Conservation (phyloP, 2,797 vertebrate genomes). For the Toxotes lorentzi region DNA sequence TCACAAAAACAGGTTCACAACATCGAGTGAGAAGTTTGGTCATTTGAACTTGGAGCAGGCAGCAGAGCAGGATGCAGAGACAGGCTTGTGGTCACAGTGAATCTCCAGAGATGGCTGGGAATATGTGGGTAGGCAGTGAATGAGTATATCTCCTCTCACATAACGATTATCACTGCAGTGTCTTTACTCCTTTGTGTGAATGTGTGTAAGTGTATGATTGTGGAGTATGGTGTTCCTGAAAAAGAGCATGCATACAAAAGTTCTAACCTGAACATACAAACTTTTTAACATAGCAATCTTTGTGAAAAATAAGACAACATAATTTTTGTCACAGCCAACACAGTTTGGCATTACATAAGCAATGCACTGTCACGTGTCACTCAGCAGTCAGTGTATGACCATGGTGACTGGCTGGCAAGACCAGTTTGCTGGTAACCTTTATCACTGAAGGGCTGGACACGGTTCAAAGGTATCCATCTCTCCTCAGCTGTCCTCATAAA, state of each 20-base stretch:
- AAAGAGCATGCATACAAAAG: neutral
- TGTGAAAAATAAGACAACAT: neutral
- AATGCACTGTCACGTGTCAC: conserved; percentile 10
- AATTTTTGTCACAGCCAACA: neutral
- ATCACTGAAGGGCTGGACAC: conserved; percentile 60
- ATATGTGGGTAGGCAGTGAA: neutral
- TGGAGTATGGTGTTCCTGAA: conserved; percentile 6
- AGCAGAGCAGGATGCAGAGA: conserved; percentile 18
- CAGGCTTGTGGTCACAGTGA: conserved; percentile 1
- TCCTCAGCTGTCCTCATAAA: conserved; percentile 66
- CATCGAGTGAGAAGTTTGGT: conserved; percentile 3
- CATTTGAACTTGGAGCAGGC: conserved; percentile 16
- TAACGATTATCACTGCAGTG: conserved; percentile 8
- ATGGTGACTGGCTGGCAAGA: conserved; percentile 46
- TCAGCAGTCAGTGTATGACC: conserved; percentile 36
- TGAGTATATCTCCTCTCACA: neutral
- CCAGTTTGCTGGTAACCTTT: conserved; percentile 68
- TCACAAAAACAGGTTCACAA: conserved; percentile 50
- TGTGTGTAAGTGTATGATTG: conserved; percentile 11
- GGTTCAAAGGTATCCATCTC: conserved; percentile 65
- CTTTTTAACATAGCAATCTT: neutral
- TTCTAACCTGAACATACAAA: neutral
- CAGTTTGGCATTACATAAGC: conserved; percentile 30
- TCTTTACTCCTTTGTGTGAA: neutral
- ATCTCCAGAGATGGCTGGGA: neutral